Evolutionary conservation across 2,888 invertebrate species (phyloP).

Genomic region (Melipona beecheii): DNA sequence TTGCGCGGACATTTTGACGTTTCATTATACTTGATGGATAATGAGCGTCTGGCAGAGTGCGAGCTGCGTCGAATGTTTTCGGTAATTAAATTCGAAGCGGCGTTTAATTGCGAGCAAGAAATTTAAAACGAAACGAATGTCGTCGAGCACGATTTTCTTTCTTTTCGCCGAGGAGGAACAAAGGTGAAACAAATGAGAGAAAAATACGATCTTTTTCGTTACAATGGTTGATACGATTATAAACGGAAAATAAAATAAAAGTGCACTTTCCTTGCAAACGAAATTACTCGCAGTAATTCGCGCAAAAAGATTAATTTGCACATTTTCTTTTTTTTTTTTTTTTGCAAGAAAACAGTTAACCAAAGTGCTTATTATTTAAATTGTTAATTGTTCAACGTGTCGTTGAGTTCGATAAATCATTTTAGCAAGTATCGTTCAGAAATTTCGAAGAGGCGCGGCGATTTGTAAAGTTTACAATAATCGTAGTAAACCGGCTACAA

Average conservation of each 20-base stretch:
- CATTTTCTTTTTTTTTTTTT: no score
- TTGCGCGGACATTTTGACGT: slow-evolving; percentile 37
- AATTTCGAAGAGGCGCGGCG: no score
- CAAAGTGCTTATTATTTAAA: no score
- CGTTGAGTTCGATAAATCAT: no score
- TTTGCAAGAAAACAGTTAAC: no score
- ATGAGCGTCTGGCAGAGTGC: slow-evolving; percentile 10
- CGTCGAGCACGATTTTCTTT: background rate
- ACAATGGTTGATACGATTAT: background rate
- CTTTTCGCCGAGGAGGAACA: no score
- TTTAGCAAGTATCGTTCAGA: no score
- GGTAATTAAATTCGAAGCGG: slow-evolving; percentile 28
- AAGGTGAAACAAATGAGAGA: background rate
- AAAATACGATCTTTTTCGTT: background rate
- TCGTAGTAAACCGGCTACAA: background rate
- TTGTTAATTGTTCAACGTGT: no score
- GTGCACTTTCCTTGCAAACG: background rate
- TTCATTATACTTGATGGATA: slow-evolving; percentile 17
- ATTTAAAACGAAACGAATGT: background rate
- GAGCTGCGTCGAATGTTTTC: slow-evolving; percentile 8
- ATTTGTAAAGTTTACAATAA: no score
- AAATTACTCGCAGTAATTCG: background rate
- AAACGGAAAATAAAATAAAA: background rate
- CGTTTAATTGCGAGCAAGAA: slow-evolving; percentile 8
- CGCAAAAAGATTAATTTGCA: background rate